Percentiles rank a stretch among this genome's conserved stretches.
Conservation (phyloP, 2,888 invertebrate genomes). For the Galerucella calmariensis region DNA sequence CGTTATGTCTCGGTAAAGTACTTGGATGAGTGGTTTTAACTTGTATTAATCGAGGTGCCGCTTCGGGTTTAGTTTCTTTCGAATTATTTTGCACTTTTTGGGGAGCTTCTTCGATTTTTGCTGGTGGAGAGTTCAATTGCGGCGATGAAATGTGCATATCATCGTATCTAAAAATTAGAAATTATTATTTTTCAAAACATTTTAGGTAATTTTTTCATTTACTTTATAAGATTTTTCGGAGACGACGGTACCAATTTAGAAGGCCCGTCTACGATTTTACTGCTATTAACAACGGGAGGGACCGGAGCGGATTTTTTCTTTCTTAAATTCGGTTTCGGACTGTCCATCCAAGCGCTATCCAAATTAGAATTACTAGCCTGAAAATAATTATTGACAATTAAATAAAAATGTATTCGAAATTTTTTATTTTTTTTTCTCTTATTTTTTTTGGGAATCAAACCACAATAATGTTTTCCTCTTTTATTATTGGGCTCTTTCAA, state of each 20-base stretch:
- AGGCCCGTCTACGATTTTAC: conserved; percentile 9
- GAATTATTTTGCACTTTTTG: conserved; percentile 1
- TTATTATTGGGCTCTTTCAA: no score
- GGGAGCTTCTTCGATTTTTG: conserved; percentile 1
- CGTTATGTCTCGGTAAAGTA: conserved; percentile 22
- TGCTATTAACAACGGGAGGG: conserved; percentile 26
- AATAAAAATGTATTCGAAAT: neutral
- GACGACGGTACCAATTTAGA: conserved; percentile 22
- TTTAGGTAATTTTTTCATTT: neutral
- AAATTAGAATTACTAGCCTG: conserved; percentile 40
- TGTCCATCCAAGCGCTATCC: conserved; percentile 67
- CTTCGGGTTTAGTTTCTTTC: conserved; percentile 3
- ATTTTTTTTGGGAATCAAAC: no score
- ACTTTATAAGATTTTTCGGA: conserved; percentile 29
- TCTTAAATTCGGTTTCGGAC: conserved; percentile 70
- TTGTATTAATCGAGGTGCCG: conserved; percentile 2
- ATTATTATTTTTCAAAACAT: neutral
- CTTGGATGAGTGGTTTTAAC: conserved; percentile 15
- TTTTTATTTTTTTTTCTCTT: no score
- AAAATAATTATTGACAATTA: neutral
- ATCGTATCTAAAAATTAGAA: neutral
- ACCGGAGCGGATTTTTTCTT: conserved; percentile 83
- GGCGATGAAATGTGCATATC: conserved; percentile 11
- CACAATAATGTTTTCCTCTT: no score
- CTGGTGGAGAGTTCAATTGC: neutral